These are phyloP conservation scores for Catocala fraxini DNA, from an alignment of 2,888 invertebrate genomes.

Conservation along the genomic window DNA sequence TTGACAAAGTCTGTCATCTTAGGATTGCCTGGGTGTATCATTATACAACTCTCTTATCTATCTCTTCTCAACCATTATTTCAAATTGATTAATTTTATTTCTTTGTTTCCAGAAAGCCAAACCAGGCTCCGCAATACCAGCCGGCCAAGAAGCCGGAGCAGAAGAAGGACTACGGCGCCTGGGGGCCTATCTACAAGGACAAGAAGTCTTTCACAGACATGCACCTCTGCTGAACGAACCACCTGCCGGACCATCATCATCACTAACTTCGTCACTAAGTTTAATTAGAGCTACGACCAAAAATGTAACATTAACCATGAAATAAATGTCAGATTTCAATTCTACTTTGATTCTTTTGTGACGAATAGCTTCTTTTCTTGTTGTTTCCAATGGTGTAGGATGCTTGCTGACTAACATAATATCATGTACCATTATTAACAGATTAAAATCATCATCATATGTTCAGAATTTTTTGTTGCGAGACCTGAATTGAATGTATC, in stretches of 20 bases:
- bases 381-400: slow-evolving; percentile 58
- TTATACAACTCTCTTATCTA: no score
- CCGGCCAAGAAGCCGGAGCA: slow-evolving; percentile 74
- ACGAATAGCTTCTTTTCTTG: slow-evolving; percentile 51
- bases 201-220: slow-evolving; percentile 91
- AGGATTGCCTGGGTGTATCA: no score
- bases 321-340: slow-evolving; percentile 48
- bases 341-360: slow-evolving; percentile 54
- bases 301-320: slow-evolving; percentile 48
- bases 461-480: slow-evolving; percentile 62
- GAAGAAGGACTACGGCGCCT: slow-evolving; percentile 88
- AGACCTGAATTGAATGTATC: slow-evolving; percentile 38
- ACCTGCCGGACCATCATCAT: slow-evolving; percentile 63
- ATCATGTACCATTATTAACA: slow-evolving; percentile 67
- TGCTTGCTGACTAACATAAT: slow-evolving; percentile 55
- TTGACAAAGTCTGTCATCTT: no score
- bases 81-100: neutral
- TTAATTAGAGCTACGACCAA: slow-evolving; percentile 57
- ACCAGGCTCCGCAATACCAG: slow-evolving; percentile 69
- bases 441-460: slow-evolving; percentile 65
- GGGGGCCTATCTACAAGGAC: slow-evolving; percentile 92
- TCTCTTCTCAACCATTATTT: no score
- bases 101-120: slow-evolving; percentile 66
- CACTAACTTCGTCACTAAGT: slow-evolving; percentile 59
- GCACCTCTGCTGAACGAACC: slow-evolving; percentile 88